These are phyloP conservation scores for Bujurquina vittata DNA, from an alignment of 2,113 vertebrate genomes.

Conservation along the genomic window DNA sequence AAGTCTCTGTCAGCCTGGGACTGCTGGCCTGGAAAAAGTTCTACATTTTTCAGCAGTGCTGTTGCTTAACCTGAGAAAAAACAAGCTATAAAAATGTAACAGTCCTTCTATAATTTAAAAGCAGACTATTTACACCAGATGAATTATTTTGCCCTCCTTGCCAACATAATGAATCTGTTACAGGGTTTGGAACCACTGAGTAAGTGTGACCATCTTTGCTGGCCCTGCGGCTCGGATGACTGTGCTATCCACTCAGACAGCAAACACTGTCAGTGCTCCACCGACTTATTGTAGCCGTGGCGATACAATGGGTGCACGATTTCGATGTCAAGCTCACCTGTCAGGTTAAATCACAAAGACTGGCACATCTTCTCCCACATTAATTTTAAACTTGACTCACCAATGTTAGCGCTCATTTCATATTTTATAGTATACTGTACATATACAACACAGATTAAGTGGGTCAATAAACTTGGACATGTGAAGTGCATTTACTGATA, in stretches of 20 bases:
- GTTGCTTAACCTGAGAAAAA: not conserved
- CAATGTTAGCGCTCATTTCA: not conserved
- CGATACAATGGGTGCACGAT: not conserved
- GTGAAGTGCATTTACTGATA: not conserved
- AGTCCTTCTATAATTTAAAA: not conserved
- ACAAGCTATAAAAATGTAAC: not conserved
- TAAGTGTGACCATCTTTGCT: slow-evolving; percentile 51
- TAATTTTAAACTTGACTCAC: not conserved
- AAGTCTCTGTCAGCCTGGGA: not conserved
- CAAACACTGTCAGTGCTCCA: slow-evolving; percentile 21
- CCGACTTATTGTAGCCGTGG: not conserved
- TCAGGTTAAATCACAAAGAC: not conserved
- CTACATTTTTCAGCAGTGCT: not conserved
- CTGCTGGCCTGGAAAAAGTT: not conserved
- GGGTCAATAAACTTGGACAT: not conserved
- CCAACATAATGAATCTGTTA: slow-evolving; percentile 32
- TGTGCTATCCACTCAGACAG: slow-evolving; percentile 29
- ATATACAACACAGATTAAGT: not conserved
- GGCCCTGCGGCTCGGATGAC: slow-evolving; percentile 35
- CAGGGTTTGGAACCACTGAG: slow-evolving; percentile 31
- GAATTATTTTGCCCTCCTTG: slow-evolving; percentile 25
- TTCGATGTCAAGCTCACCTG: slow-evolving; percentile 12
- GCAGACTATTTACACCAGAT: slow-evolving; percentile 36
- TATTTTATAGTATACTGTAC: not conserved
- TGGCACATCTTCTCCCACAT: not conserved